Percentiles rank a stretch among this genome's conserved stretches.
Evolutionary conservation across 35 echinoderm and acorn worm genomes (phyloP).

Genomic region (Patiria miniata): DNA sequence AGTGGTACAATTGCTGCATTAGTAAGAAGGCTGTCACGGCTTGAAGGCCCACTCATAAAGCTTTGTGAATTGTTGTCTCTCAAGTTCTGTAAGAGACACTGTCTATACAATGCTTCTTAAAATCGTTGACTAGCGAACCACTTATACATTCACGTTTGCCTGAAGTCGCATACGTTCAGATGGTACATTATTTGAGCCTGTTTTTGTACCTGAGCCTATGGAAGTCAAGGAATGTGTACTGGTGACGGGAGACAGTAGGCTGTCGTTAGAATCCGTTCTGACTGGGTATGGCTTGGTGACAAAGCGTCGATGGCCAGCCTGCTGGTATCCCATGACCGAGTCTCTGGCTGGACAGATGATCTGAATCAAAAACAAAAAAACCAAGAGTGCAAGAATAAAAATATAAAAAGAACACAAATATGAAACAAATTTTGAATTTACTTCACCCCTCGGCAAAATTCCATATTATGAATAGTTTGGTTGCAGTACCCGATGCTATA

Average conservation of each 20-base stretch:
- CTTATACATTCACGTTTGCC: no score
- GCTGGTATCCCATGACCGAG: conserved; percentile 26
- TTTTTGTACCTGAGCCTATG: not conserved
- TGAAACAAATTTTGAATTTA: not conserved
- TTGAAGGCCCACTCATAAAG: no score
- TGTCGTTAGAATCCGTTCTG: not conserved
- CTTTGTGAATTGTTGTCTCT: no score
- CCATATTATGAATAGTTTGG: no score
- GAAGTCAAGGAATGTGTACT: conserved; percentile 20
- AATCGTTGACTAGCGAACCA: no score
- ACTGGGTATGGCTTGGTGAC: conserved; percentile 28
- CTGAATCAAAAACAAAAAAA: conserved; percentile 26
- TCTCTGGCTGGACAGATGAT: conserved; percentile 54
- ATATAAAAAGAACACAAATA: not conserved
- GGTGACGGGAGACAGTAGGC: not conserved
- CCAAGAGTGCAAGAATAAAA: not conserved
- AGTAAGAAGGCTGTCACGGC: no score
- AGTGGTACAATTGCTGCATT: no score
- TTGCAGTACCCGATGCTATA: no score
- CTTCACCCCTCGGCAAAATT: not conserved
- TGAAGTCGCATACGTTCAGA: no score
- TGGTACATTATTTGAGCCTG: not conserved
- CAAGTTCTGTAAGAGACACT: no score
- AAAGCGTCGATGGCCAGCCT: conserved; percentile 19
- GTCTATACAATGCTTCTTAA: no score